phyloP scores from a whole-genome alignment of 1,140 invertebrate genomes.

The Drosophila bifasciata region DNA sequence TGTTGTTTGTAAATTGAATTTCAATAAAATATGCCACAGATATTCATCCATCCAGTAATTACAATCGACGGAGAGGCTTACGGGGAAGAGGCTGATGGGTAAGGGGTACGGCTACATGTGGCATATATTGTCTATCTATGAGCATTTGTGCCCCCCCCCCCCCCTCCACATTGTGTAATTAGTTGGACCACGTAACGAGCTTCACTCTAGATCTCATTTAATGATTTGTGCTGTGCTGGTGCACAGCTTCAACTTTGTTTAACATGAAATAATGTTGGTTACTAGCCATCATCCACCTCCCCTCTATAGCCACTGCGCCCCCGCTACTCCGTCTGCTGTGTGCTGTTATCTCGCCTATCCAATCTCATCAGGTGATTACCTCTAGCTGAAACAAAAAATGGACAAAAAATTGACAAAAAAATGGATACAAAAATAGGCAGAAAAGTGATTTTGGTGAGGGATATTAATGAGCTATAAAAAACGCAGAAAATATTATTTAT shows the following conservation, averaged over 20 bases:
- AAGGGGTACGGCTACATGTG: constrained; percentile 4
- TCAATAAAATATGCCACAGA: constrained; percentile 70
- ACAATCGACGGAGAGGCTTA: constrained; percentile 10
- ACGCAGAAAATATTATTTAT: too few relatives aligned
- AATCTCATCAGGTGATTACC: too few relatives aligned
- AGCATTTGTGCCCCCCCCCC: constrained; percentile 4
- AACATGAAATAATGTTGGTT: constrained; percentile 31
- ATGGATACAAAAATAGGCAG: too few relatives aligned
- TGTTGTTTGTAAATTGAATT: constrained; percentile 78
- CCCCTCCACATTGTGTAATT: constrained; percentile 16
- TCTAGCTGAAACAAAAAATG: too few relatives aligned
- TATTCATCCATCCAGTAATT: constrained; percentile 78
- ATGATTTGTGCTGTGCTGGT: too few relatives aligned
- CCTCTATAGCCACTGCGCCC: neutral
- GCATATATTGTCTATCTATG: neutral
- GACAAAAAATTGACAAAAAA: too few relatives aligned
- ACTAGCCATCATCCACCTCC: neutral
- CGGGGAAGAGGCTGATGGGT: neutral
- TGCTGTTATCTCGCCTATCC: too few relatives aligned
- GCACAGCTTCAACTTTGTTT: constrained; percentile 27
- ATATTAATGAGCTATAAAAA: too few relatives aligned
- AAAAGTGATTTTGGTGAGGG: too few relatives aligned
- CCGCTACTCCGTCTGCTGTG: too few relatives aligned
- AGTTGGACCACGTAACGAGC: constrained; percentile 48
- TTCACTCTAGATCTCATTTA: constrained; percentile 55